These are phyloP conservation scores for Pomatorhinus ruficollis DNA, from an alignment of 2,113 vertebrate genomes.

Conservation along the genomic window DNA sequence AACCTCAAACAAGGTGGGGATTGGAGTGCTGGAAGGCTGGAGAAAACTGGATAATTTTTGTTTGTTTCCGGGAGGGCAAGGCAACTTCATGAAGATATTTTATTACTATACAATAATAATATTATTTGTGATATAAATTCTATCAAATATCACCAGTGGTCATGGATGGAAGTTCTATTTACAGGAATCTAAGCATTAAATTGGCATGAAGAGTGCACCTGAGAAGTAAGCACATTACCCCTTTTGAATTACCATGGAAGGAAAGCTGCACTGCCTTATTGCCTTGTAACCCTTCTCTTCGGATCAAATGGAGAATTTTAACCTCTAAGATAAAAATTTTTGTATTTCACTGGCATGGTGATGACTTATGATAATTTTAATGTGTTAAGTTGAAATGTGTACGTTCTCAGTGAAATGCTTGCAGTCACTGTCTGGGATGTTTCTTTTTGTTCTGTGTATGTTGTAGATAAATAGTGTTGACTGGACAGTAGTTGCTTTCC, in stretches of 20 bases:
- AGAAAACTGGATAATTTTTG: not conserved
- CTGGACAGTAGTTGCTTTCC: not conserved
- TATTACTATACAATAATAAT: not conserved
- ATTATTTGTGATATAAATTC: not conserved
- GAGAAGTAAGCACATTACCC: accelerated
- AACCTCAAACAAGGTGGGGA: not conserved
- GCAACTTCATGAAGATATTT: accelerated
- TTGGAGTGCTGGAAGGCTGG: not conserved
- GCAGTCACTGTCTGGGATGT: not conserved
- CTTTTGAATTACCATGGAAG: not conserved
- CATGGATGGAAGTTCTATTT: not conserved
- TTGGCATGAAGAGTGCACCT: not conserved
- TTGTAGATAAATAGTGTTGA: not conserved
- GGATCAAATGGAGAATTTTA: not conserved
- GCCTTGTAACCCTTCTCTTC: not conserved
- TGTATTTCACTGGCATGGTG: not conserved
- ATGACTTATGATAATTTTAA: not conserved
- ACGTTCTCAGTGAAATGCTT: not conserved
- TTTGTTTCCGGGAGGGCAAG: not conserved
- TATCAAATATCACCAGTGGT: not conserved
- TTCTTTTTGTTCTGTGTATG: not conserved
- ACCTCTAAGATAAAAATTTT: not conserved
- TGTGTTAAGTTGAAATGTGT: not conserved
- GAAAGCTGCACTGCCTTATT: not conserved
- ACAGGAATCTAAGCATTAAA: not conserved